These are phyloP conservation scores for Acyrthosiphon pisum DNA, from an alignment of 1,140 invertebrate species.

Conservation along the genomic window DNA sequence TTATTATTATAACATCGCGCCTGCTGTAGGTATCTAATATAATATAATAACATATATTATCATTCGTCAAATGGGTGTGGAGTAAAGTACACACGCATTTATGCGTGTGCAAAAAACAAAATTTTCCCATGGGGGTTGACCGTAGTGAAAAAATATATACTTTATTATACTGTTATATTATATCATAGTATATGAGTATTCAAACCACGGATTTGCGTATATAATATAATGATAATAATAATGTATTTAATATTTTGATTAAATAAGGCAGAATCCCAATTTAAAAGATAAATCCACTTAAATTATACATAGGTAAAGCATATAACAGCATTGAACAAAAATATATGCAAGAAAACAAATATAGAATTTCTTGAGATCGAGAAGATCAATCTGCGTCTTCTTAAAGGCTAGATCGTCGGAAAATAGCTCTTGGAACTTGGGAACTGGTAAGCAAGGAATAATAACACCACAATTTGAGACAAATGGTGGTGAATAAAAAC, in stretches of 20 bases:
- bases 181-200: not conserved
- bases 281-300: not conserved
- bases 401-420: no score
- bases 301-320: not conserved
- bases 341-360: not conserved
- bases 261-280: not conserved
- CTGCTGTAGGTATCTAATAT: not conserved
- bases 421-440: no score
- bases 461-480: no score
- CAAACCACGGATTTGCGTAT: not conserved
- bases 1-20: not conserved
- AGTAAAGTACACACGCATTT: not conserved
- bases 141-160: not conserved
- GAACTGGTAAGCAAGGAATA: no score
- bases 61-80: not conserved
- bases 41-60: not conserved
- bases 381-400: no score
- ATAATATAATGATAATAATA: not conserved
- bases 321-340: not conserved
- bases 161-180: not conserved
- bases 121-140: conserved; percentile 15
- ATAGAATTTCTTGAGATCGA: no score
- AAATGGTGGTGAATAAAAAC: no score
- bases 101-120: not conserved
- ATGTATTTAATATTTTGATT: not conserved